Evolutionary conservation across 2,797 vertebrate genomes (phyloP), one percentile per base, ranked within the genome.

Genomic region (Hoplostethus atlanticus): DNA sequence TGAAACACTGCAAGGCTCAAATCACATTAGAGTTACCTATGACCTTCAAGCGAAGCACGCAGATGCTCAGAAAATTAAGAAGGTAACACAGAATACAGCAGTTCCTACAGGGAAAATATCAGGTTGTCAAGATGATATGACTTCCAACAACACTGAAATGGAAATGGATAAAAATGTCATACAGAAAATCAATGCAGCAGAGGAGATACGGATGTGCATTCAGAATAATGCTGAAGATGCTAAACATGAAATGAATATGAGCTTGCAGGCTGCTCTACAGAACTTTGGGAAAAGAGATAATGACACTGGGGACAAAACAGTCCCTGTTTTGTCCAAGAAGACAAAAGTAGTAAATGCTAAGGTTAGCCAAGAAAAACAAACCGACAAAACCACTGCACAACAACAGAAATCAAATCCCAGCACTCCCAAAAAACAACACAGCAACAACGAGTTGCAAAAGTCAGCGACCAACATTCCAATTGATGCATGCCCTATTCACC

Each of bases 131-230:
- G 65, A 12, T 38, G 56, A 67, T 4, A 50, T 38, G n/a, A 64
- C 28, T 21, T 61, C 57, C 53, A 71, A 86, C 56, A 64, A 7
- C 63, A 57, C 42, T 50, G 54, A 77, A 54, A 30, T 54, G 40
- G 84, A 73, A 76, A 87, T 84, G 51, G 89, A 88, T 73, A 91
- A 83, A 89, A 93, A 94, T 65, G 84, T 87, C 38, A 87, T 93
- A 31, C 84, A 87, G 60, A 94, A 89, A 80, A 90, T 89, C 16
- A 92, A 90, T 71, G 89, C 88, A 50, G 81, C 72, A 0, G 89
- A 94, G 70, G 89, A 93, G 75, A 85, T 90, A 62, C 84, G 91
- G 77, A 92, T 84, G 74, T 89, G 82, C 40, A 61, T 31, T 74
- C 87, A 89, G 48, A 81, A 60, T 12, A 83, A 84, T 63, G 81